phyloP scores from a whole-genome alignment of 2,888 invertebrate species.

The Adelognathus sp. region DNA sequence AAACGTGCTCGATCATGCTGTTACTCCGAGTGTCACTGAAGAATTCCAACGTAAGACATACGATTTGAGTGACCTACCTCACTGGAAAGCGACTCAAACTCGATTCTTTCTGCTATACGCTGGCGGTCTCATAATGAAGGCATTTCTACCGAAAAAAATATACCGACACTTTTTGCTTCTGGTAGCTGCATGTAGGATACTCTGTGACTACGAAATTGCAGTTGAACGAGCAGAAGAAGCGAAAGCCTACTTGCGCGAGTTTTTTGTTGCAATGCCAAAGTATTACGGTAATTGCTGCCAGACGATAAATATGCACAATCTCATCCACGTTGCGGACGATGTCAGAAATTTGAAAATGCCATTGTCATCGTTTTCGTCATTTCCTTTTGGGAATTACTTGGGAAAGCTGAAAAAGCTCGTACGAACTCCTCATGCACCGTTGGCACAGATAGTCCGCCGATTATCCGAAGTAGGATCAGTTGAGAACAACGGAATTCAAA shows the following conservation, averaged over 20 bases:
- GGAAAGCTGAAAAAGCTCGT: conserved; percentile 24
- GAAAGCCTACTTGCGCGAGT: background rate
- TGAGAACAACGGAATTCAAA: background rate
- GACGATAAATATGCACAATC: conserved; percentile 30
- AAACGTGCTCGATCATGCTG: background rate
- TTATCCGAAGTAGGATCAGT: background rate
- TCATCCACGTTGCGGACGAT: conserved; percentile 35
- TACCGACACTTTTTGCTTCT: background rate
- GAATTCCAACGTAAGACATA: background rate
- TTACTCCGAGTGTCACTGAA: background rate
- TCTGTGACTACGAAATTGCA: conserved; percentile 9
- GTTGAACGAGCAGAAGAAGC: background rate
- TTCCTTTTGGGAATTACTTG: conserved; percentile 27
- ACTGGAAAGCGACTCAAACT: background rate
- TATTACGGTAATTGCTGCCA: background rate
- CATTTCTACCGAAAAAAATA: background rate
- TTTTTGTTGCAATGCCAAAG: conserved; percentile 1
- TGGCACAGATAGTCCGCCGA: conserved; percentile 4
- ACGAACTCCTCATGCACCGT: background rate
- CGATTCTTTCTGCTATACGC: background rate
- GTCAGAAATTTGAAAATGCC: conserved; percentile 8
- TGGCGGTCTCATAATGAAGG: background rate
- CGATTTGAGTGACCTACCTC: background rate
- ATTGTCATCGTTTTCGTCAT: conserved; percentile 18
- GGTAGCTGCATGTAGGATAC: conserved; percentile 4